phyloP scores from a whole-genome alignment of 1,140 invertebrate genomes.

The Leptinotarsa undecemlineata region DNA sequence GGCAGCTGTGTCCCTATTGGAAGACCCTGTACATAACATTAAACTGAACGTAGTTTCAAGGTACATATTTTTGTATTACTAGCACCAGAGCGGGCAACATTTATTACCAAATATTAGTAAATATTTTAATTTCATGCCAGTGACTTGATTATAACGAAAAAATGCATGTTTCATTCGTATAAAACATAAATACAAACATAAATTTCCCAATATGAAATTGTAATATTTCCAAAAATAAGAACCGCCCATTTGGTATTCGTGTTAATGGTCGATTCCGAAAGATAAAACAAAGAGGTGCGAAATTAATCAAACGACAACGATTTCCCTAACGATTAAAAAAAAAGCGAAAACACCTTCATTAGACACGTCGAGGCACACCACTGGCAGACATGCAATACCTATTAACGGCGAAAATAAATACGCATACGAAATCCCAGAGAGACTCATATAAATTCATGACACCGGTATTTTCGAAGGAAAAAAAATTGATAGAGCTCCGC shows the following conservation, averaged over 20 bases:
- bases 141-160: background rate
- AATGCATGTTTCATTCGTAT: background rate
- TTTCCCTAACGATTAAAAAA: conserved; percentile 6
- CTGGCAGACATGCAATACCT: conserved; percentile 13
- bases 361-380: background rate
- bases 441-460: conserved; percentile 23
- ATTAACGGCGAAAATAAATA: conserved; percentile 20
- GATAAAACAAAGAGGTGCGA: conserved; percentile 5
- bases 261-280: background rate
- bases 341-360: conserved; percentile 11
- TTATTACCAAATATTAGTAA: too few relatives aligned
- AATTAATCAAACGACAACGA: background rate
- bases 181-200: background rate
- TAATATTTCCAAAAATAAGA: background rate
- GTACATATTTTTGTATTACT: too few relatives aligned
- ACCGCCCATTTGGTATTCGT: background rate
- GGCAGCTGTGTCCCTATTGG: too few relatives aligned
- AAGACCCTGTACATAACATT: too few relatives aligned
- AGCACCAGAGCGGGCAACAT: too few relatives aligned
- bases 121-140: too few relatives aligned
- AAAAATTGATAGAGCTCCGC: conserved; percentile 13
- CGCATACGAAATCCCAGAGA: conserved; percentile 12
- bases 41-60: too few relatives aligned
- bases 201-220: background rate
- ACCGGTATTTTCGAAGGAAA: background rate